Evolutionary conservation across 2,113 vertebrate genomes (phyloP).

Genomic region (Ailuropoda melanoleuca): DNA sequence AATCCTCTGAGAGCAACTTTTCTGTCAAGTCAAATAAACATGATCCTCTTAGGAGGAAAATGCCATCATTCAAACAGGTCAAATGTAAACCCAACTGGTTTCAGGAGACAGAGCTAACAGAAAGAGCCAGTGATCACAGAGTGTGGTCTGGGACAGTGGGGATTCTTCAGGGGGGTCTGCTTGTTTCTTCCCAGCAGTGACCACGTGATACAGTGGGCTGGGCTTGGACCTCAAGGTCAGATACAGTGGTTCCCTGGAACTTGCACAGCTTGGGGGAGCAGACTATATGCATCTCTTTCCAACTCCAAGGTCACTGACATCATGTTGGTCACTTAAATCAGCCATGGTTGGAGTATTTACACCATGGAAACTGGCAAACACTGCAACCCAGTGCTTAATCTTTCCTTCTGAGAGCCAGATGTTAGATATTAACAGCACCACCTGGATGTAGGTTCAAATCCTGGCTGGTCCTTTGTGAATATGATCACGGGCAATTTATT

Average conservation of each 20-base stretch:
- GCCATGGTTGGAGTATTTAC: background rate
- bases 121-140: conserved; percentile 19
- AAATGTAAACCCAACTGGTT: conserved; percentile 44
- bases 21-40: conserved; percentile 89
- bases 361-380: background rate
- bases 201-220: fast-evolving
- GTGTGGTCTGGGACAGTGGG: background rate
- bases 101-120: conserved; percentile 56
- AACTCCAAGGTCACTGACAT: fast-evolving
- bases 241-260: fast-evolving
- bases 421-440: background rate
- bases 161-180: background rate
- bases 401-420: background rate
- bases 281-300: fast-evolving
- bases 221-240: background rate
- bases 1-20: conserved; percentile 86
- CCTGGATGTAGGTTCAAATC: background rate
- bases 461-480: background rate
- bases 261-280: fast-evolving
- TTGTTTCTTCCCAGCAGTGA: background rate
- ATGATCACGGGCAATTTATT: background rate
- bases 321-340: background rate
- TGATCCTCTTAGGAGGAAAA: conserved; percentile 80
- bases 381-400: background rate
- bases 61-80: conserved; percentile 64